Conservation (phyloP, 2,113 vertebrate species). For the Otocyon megalotis region DNA sequence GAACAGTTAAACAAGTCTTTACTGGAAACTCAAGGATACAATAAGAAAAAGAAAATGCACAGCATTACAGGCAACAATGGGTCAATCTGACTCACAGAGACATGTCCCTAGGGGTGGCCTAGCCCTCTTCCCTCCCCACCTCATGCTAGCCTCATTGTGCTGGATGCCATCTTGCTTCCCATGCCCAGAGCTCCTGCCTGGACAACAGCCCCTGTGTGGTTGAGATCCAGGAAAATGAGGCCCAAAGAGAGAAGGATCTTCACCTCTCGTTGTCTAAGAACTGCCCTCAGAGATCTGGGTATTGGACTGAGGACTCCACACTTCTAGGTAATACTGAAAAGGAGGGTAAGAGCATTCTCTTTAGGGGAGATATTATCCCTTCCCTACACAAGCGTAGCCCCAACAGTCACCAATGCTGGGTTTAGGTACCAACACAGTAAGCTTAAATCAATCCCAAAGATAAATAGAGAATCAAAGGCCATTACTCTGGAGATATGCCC, state of each 20-base stretch:
- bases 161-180: background rate
- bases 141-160: background rate
- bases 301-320: background rate
- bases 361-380: background rate
- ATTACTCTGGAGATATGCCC: background rate
- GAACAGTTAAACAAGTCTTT: background rate
- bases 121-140: accelerated
- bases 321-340: background rate
- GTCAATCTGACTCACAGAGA: background rate
- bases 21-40: background rate
- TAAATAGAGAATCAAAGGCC: background rate
- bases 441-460: background rate
- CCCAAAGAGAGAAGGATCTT: too few species aligned
- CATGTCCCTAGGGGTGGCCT: accelerated
- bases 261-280: background rate
- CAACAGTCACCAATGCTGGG: background rate
- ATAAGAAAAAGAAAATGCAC: background rate
- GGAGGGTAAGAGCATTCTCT: background rate
- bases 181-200: background rate
- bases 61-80: background rate
- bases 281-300: background rate
- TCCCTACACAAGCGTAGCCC: background rate
- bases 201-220: background rate
- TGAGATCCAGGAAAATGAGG: background rate
- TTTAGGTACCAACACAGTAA: background rate